Base-by-base conservation (phyloP, 2,888 invertebrate genomes). In the Perizoma flavofasciatum region DNA sequence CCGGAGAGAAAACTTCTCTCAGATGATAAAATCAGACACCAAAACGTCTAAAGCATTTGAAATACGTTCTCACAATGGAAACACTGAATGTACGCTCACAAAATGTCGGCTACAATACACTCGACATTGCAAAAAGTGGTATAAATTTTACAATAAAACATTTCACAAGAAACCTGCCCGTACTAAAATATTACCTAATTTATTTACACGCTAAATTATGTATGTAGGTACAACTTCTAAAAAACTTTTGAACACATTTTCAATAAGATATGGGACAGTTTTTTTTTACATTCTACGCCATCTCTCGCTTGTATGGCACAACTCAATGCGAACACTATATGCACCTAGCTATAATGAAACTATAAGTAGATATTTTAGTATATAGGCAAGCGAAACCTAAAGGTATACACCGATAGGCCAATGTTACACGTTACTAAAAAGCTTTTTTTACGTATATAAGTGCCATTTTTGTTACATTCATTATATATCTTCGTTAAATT, bases 171-270 rank as follows among this genome's bases (percentile, higher is more conserved):
- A 65, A 59, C 65, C 67, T 67, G 73, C 66, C 70, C 71, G 68
- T 73, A 75, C 74, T 75, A 72, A 75, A 73, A 74, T 76, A 72
- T 74, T 65, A 66, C 67, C 65, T 66, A 59, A 63, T 44, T 52
- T 85, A 78, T 87, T 88, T 83, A 86, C 80, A 82, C 77, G 75
- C 79, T 82, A 82, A 81, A 73, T 77, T 76, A 79, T 78, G 79
- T 77, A 81, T 79, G 81, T 82, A 83, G 83, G 82, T 88, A 88
- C 79, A 85, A 84, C 78, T 83, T 85, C 85, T 87, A 88, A 85
- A 87, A 87, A 85, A 82, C 77, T 83, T n/a, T 75, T 90, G 89
- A 90, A 90, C 90, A 90, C 90, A 90, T 90, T 89, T 86, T 85
- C 73, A 85, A 85, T 89, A 88, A 89, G 89, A 89, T 89, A 89